Evolutionary conservation across 2,888 invertebrate species (phyloP).

Genomic region (Eumacrocentrus americanus): DNA sequence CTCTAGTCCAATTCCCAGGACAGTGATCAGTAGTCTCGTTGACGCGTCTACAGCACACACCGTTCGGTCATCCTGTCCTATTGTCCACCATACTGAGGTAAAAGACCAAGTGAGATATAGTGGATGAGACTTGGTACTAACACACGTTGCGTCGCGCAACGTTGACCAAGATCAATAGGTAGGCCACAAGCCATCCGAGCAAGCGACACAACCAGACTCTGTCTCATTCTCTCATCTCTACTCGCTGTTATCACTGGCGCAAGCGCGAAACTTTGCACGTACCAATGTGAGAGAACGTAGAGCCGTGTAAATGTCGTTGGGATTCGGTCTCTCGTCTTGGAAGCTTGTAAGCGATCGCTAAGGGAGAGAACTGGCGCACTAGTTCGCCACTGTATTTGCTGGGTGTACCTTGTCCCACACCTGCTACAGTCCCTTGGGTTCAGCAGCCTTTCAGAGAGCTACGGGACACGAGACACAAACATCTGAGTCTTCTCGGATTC

Average conservation of each 20-base stretch:
- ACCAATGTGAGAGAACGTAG: slow-evolving; percentile 6
- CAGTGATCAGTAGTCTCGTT: slow-evolving; percentile 2
- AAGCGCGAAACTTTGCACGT: slow-evolving; percentile 43
- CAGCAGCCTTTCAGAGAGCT: background rate
- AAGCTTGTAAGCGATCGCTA: slow-evolving; percentile 24
- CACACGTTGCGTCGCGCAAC: slow-evolving; percentile 47
- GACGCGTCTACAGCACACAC: background rate
- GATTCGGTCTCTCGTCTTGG: slow-evolving; percentile 18
- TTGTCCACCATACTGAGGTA: background rate
- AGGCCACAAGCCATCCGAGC: slow-evolving; percentile 52
- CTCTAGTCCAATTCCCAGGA: background rate
- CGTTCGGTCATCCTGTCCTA: background rate
- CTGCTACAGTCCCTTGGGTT: slow-evolving; percentile 21
- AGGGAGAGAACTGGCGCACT: slow-evolving; percentile 11
- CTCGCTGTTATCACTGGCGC: slow-evolving; percentile 51
- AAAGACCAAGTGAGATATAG: slow-evolving; percentile 13
- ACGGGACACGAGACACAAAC: slow-evolving; percentile 1
- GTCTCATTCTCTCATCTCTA: slow-evolving; percentile 23
- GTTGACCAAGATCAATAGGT: slow-evolving; percentile 58
- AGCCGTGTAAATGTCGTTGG: slow-evolving; percentile 21
- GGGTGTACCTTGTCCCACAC: slow-evolving; percentile 21
- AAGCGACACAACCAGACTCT: slow-evolving; percentile 48
- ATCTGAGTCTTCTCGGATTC: slow-evolving; percentile 6
- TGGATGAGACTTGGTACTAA: slow-evolving; percentile 24
- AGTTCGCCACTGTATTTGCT: slow-evolving; percentile 23